phyloP scores from a whole-genome alignment of 35 echinoderm and acorn worm genomes.

The Chiridota heheva region DNA sequence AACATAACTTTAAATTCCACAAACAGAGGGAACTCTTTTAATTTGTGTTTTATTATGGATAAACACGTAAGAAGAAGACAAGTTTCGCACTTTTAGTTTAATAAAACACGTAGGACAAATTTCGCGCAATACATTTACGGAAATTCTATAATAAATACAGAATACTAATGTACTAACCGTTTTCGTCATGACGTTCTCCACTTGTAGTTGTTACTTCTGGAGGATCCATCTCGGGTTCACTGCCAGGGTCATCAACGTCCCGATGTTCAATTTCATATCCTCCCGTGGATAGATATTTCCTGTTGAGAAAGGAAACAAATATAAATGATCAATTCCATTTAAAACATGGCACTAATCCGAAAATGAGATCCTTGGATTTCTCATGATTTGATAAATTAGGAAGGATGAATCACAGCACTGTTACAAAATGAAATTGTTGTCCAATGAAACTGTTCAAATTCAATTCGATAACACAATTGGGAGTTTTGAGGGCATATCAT shows the following conservation, averaged over 20 bases:
- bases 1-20: too few species aligned
- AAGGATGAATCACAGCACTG: not conserved
- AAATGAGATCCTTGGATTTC: not conserved
- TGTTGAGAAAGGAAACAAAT: constrained; percentile 21
- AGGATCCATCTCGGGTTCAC: constrained; percentile 74
- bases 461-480: not conserved
- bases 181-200: constrained; percentile 65
- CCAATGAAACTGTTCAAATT: not conserved
- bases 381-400: not conserved
- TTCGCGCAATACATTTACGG: too few species aligned
- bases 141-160: too few species aligned
- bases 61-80: too few species aligned
- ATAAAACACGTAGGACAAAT: too few species aligned
- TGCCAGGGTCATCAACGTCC: constrained; percentile 72
- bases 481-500: too few species aligned
- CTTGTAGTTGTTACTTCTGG: constrained; percentile 92
- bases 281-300: constrained; percentile 68
- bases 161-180: constrained; percentile 30
- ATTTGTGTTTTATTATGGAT: too few species aligned
- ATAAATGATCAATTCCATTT: not conserved
- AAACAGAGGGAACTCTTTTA: too few species aligned
- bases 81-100: too few species aligned
- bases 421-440: not conserved
- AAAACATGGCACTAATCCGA: not conserved
- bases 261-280: constrained; percentile 79